Evolutionary conservation across 2,888 invertebrate species (phyloP).

Genomic region (Perizoma flavofasciatum): DNA sequence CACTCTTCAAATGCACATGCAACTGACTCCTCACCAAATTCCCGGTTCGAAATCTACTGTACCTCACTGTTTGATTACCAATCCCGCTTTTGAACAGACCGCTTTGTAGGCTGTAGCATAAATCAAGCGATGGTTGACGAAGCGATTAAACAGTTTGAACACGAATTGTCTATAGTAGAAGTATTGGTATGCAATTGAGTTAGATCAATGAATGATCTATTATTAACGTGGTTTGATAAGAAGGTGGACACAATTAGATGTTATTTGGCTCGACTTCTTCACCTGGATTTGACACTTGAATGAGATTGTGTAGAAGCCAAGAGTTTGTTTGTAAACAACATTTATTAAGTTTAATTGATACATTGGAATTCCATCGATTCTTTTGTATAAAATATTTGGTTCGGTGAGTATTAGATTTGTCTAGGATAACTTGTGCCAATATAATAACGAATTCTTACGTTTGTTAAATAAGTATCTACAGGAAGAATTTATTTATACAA

Average conservation of each 20-base stretch:
- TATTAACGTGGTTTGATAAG: conserved; percentile 34
- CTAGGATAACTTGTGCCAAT: too few species aligned
- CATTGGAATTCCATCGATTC: conserved; percentile 1
- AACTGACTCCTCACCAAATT: conserved; percentile 20
- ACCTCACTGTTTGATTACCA: conserved; percentile 29
- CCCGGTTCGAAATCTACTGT: background rate
- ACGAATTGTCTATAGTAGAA: conserved; percentile 30
- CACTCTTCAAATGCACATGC: conserved; percentile 57
- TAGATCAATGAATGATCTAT: conserved; percentile 63
- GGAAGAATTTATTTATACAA: too few species aligned
- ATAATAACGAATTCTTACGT: too few species aligned
- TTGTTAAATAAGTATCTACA: too few species aligned
- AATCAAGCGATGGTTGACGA: conserved; percentile 7
- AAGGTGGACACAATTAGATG: conserved; percentile 26
- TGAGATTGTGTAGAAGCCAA: conserved; percentile 3
- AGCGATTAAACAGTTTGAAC: background rate
- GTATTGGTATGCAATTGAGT: conserved; percentile 69
- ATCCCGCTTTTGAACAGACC: conserved; percentile 10
- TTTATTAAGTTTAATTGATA: conserved; percentile 1
- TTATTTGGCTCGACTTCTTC: conserved; percentile 15
- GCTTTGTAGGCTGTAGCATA: background rate
- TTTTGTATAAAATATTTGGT: background rate
- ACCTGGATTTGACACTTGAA: conserved; percentile 17
- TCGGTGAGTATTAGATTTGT: too few species aligned
- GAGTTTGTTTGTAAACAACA: conserved; percentile 29